Evolutionary conservation across 2,888 invertebrate species (phyloP).

Genomic region (Watsonalla binaria): DNA sequence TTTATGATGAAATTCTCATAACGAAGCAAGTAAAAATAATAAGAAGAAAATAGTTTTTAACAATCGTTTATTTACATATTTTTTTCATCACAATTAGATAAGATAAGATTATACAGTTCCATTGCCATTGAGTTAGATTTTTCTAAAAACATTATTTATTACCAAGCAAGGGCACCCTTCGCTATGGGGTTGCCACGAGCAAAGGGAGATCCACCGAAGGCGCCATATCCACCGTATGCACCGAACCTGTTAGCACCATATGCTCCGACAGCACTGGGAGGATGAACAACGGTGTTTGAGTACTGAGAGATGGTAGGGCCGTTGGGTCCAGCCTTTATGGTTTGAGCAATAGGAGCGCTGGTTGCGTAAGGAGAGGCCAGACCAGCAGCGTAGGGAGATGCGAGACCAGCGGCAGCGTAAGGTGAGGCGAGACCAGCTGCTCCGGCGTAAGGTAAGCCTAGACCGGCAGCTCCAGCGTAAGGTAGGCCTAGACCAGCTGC

Average conservation of each 20-base stretch:
- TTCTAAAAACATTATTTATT: not conserved
- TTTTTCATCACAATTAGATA: too few species aligned
- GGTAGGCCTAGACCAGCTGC: too few species aligned
- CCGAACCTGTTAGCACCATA: slow-evolving; percentile 6
- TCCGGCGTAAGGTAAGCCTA: slow-evolving; percentile 10
- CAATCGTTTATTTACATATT: too few species aligned
- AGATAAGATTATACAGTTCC: too few species aligned
- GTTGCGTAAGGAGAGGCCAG: slow-evolving; percentile 13
- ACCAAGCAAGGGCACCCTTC: not conserved
- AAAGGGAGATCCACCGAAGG: not conserved
- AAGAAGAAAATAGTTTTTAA: too few species aligned
- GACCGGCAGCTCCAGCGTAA: slow-evolving; percentile 6
- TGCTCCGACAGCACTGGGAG: not conserved
- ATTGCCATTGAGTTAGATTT: too few species aligned
- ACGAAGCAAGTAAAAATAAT: too few species aligned
- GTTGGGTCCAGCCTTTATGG: not conserved
- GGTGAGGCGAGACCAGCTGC: slow-evolving; percentile 11
- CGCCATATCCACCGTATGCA: not conserved
- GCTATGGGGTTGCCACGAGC: not conserved
- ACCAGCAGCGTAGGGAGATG: slow-evolving; percentile 15
- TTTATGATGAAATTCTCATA: too few species aligned
- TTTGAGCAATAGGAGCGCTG: not conserved
- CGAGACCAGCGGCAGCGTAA: slow-evolving; percentile 20
- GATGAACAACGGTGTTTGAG: not conserved
- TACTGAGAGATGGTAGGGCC: not conserved